Conservation (phyloP, 2,797 vertebrate genomes). For the Betta splendens region DNA sequence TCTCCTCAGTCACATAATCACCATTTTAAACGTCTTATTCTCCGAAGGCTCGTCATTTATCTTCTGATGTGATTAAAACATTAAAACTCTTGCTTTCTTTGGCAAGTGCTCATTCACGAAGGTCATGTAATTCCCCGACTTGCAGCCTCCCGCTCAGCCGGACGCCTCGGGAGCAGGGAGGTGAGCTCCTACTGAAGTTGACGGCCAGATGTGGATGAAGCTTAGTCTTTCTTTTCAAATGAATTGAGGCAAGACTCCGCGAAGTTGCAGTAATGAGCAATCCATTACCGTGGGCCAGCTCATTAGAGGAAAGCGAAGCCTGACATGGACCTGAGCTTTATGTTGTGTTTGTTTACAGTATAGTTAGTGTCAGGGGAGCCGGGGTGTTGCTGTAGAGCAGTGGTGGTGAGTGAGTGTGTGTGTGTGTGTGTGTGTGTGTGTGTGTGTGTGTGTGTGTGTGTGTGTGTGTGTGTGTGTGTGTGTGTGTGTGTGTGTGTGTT, state of each 20-base stretch:
- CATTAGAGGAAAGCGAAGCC: constrained; percentile 56
- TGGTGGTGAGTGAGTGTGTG: constrained; percentile 32
- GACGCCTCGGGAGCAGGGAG: constrained; percentile 3
- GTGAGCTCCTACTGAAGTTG: constrained; percentile 32
- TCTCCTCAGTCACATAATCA: no score
- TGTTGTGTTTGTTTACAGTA: constrained; percentile 71
- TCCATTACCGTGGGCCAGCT: constrained; percentile 67
- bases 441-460: constrained; percentile 44
- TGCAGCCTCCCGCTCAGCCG: constrained; percentile 18
- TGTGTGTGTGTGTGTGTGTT: constrained; percentile 26
- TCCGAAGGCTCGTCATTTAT: background rate
- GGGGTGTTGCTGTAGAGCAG: constrained; percentile 45
- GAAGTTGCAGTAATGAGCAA: constrained; percentile 61
- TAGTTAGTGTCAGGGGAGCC: constrained; percentile 53
- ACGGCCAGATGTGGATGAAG: constrained; percentile 42
- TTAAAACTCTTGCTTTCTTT: constrained; percentile 7
- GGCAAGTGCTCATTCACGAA: constrained; percentile 10
- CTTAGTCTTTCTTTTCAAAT: constrained; percentile 39
- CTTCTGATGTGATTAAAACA: constrained; percentile 3
- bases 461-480: constrained; percentile 24
- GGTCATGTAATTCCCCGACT: constrained; percentile 15
- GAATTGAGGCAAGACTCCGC: constrained; percentile 27
- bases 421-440: constrained; percentile 35
- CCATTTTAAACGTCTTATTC: no score
- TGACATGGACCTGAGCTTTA: constrained; percentile 64